Percentiles rank a stretch among this genome's conserved stretches.
Conservation (phyloP, 2,113 vertebrate genomes). For the Psittacus erithacus region DNA sequence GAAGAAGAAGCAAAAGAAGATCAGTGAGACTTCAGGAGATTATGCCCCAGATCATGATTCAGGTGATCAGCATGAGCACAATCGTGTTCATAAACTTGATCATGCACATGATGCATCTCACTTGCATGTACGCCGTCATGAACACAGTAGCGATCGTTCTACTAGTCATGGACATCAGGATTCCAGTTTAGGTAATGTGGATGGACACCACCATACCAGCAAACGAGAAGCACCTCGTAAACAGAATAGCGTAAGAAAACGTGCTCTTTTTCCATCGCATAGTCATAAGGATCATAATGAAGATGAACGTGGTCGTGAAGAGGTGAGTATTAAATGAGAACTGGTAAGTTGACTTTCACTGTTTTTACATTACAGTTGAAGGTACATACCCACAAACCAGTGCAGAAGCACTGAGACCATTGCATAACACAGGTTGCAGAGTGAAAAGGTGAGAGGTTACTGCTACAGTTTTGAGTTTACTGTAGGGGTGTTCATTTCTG, state of each 20-base stretch:
- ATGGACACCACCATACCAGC: constrained; percentile 65
- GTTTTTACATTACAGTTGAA: background rate
- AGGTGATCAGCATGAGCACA: constrained; percentile 71
- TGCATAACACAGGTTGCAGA: background rate
- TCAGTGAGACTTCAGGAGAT: constrained; percentile 67
- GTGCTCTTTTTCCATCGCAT: constrained; percentile 1
- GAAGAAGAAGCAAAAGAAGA: constrained; percentile 76
- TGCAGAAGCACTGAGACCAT: fast-evolving
- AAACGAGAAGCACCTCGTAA: constrained; percentile 75
- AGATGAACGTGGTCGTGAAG: constrained; percentile 66
- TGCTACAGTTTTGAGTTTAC: background rate
- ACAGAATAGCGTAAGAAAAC: constrained; percentile 65
- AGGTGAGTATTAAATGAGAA: constrained; percentile 56
- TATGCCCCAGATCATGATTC: constrained; percentile 42
- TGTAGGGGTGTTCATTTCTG: background rate
- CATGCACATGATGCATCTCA: constrained; percentile 41
- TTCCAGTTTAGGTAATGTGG: constrained; percentile 1
- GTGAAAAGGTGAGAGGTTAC: background rate
- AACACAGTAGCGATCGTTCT: constrained; percentile 20
- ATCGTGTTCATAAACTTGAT: constrained; percentile 72
- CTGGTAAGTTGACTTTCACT: fast-evolving
- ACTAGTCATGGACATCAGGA: constrained; percentile 63
- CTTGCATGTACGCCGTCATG: constrained; percentile 38
- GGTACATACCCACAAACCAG: background rate
- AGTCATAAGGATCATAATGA: constrained; percentile 56